Evolutionary conservation across 2,113 vertebrate species (phyloP).

Genomic region (Datnioides undecimradiatus): DNA sequence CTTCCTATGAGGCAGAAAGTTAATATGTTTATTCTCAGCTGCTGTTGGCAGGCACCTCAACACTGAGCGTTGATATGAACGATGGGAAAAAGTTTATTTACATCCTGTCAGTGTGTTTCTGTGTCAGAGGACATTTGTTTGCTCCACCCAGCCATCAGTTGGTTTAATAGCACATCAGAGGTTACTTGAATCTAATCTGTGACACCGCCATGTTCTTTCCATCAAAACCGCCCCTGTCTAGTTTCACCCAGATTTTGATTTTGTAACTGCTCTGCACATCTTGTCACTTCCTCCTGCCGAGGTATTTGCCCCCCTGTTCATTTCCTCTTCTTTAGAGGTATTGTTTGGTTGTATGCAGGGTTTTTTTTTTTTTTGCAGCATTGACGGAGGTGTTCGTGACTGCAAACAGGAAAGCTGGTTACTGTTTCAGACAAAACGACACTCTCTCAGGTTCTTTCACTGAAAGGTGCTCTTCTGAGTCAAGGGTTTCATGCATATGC

Average conservation of each 20-base stretch:
- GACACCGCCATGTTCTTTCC: not conserved
- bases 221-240: constrained; percentile 12
- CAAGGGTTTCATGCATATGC: not conserved
- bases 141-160: not conserved
- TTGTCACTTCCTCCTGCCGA: constrained; percentile 15
- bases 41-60: constrained; percentile 12
- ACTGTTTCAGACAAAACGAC: not conserved
- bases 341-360: constrained; percentile 17
- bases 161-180: not conserved
- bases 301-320: constrained; percentile 4
- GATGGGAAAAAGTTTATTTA: constrained; percentile 27
- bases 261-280: constrained; percentile 13
- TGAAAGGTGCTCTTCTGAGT: not conserved
- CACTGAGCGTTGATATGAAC: constrained; percentile 25
- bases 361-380: not conserved
- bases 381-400: constrained; percentile 20
- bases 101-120: constrained; percentile 15
- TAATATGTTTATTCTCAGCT: constrained; percentile 51
- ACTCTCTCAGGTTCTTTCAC: no score
- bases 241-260: no score
- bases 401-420: constrained; percentile 15
- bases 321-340: constrained; percentile 21
- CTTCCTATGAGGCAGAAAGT: constrained; percentile 29
- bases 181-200: not conserved
- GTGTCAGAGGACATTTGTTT: constrained; percentile 24